phyloP scores from a whole-genome alignment of 2,797 vertebrate species.

The Yasuhikotakia modesta region DNA sequence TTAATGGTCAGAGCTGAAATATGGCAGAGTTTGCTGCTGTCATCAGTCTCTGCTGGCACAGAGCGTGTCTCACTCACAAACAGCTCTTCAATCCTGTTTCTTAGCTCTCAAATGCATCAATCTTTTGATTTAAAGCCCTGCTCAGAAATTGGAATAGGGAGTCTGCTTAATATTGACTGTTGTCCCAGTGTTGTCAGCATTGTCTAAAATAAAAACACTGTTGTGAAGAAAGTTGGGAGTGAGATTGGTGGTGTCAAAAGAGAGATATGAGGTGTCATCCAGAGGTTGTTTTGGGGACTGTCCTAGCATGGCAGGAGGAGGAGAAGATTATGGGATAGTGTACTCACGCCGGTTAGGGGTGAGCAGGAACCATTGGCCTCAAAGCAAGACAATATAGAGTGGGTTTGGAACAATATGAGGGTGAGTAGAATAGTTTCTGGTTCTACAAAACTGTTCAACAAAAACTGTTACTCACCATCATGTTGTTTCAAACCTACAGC shows the following conservation, averaged over 20 bases:
- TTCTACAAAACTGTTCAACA: too few species aligned
- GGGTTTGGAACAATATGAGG: too few species aligned
- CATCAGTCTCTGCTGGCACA: constrained; percentile 36
- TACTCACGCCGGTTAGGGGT: neutral
- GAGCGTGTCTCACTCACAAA: constrained; percentile 34
- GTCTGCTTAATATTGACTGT: constrained; percentile 35
- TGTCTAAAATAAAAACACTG: constrained; percentile 25
- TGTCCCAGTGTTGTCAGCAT: constrained; percentile 6
- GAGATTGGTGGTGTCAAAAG: constrained; percentile 7
- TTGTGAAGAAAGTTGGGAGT: neutral
- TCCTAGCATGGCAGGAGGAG: neutral
- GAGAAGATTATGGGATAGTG: constrained; percentile 17
- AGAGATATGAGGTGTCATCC: neutral
- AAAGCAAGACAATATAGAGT: too few species aligned
- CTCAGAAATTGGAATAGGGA: constrained; percentile 27
- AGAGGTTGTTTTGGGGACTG: constrained; percentile 13
- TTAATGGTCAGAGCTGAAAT: constrained; percentile 36
- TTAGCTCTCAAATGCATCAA: constrained; percentile 11
- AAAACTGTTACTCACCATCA: too few species aligned
- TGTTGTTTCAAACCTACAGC: neutral
- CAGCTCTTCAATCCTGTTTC: constrained; percentile 25
- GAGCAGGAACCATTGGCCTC: neutral
- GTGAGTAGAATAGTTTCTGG: too few species aligned
- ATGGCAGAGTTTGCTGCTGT: constrained; percentile 2
- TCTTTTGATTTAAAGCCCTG: constrained; percentile 48